These are phyloP conservation scores for Ferdinandea cuprea DNA, from an alignment of 2,888 invertebrate species.

Conservation along the genomic window DNA sequence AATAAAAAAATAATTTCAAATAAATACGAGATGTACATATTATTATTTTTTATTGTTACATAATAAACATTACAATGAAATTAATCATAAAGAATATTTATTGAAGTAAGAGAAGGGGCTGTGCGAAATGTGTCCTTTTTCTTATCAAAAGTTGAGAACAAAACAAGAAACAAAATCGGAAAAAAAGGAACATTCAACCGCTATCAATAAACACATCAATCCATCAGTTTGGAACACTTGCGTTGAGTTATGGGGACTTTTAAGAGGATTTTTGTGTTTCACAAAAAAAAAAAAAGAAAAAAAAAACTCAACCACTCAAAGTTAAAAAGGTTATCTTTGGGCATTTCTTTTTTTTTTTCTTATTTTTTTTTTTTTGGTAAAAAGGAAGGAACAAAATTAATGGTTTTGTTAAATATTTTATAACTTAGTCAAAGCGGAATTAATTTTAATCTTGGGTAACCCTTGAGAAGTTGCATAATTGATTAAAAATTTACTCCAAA, in stretches of 20 bases:
- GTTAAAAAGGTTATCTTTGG: neutral
- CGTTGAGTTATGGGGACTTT: slow-evolving; percentile 5
- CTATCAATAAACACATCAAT: slow-evolving; percentile 31
- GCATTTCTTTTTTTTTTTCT: no score
- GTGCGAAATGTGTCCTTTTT: slow-evolving; percentile 7
- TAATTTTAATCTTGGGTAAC: slow-evolving; percentile 10
- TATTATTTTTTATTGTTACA: neutral
- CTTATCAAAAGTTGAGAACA: slow-evolving; percentile 3
- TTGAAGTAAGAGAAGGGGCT: slow-evolving; percentile 22
- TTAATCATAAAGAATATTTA: slow-evolving; percentile 48
- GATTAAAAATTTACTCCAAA: slow-evolving; percentile 4
- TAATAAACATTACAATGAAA: slow-evolving; percentile 22
- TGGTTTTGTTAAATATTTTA: slow-evolving; percentile 22
- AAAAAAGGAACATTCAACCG: slow-evolving; percentile 16
- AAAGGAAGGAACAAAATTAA: slow-evolving; percentile 3
- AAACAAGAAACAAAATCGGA: neutral
- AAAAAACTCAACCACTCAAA: no score
- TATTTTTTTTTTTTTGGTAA: neutral
- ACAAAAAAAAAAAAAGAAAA: neutral
- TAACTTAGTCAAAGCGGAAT: neutral
- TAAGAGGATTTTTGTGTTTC: slow-evolving; percentile 23
- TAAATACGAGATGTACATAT: neutral
- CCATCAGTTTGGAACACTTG: slow-evolving; percentile 30
- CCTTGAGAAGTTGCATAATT: neutral
- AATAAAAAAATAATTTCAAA: slow-evolving; percentile 10